Percentiles rank a stretch among this genome's conserved stretches.
Evolutionary conservation across 2,113 vertebrate species (phyloP).

Genomic region (Apodemus sylvaticus): DNA sequence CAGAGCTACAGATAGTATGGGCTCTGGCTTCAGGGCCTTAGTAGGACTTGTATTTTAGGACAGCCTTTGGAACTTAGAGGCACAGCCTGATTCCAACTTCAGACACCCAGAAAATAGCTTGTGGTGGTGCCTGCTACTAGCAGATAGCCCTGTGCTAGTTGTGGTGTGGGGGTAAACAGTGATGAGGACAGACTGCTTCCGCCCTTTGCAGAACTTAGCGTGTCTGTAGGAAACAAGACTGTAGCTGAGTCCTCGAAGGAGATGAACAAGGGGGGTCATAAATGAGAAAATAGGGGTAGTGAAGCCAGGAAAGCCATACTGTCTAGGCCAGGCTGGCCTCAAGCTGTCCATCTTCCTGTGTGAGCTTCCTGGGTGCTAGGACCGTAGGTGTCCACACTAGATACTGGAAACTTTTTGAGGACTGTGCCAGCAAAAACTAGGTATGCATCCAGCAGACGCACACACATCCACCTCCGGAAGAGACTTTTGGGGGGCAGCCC

Average conservation of each 20-base stretch:
- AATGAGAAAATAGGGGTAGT: neutral
- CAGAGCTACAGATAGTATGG: neutral
- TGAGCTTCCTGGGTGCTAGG: neutral
- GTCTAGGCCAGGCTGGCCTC: neutral
- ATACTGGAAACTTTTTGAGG: neutral
- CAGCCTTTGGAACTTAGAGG: neutral
- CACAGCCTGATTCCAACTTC: neutral
- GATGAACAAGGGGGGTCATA: neutral
- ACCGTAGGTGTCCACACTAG: neutral
- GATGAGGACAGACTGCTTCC: neutral
- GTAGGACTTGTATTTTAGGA: neutral
- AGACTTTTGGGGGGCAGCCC: neutral
- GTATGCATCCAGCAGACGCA: neutral
- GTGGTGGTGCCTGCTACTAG: accelerated
- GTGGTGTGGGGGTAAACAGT: neutral
- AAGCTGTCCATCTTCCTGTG: neutral
- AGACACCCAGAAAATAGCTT: neutral
- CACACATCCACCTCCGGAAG: neutral
- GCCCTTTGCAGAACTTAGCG: neutral
- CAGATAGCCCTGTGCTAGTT: neutral
- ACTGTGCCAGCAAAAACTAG: neutral
- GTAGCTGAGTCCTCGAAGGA: neutral
- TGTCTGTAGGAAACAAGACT: neutral
- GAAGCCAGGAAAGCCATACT: neutral
- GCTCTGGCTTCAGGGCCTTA: neutral